Base-by-base conservation (phyloP, 2,797 vertebrate species). In the Prionace glauca region DNA sequence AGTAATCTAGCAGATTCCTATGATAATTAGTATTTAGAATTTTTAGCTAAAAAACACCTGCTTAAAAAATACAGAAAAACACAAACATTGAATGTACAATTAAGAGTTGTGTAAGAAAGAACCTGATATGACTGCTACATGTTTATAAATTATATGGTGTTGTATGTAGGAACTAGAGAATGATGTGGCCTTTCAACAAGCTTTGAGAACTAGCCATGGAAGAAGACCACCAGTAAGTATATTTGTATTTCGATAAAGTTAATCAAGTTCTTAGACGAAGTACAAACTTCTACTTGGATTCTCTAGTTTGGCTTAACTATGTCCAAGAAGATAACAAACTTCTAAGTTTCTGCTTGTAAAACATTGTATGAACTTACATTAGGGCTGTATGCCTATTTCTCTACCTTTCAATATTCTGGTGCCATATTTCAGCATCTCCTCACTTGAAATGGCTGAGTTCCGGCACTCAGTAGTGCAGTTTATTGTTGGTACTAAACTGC, bases 121-220 rank as follows among this genome's bases (percentile, higher is more conserved):
- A n/a, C n/a, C 9, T 0, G 22, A 7, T 36, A 36, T 69, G 7
- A 92, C 62, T 91, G n/a, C 29, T 29, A 16, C 32, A 29, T 65
- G 60, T 62, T 91, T 90, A 5, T 65, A 91, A 18, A 65, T 65
- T n/a, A 18, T 65, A 65, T 16, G 45, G 32, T 79, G 12, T 41
- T 95, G n/a, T 91, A 96, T 96, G 26, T 96, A 99, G 99, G 99
- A 99, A 96, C 97, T 99, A 97, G 98, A 99, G 96, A 99, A 99
- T 97, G 99, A 99, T 96, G 96, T 96, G 60, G 99, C 97, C 96
- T 99, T 99, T 97, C 99, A 99, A 96, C 98, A 99, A 97, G 99
- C 99, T 92, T 98, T 99, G 69, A 98, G 97, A 97, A 99, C 99
- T 50, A 99, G 99, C 97, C 98, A 99, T 97, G 99, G 99, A 96